A percentile compares a stretch with the other conserved stretches of the same genome.
Evolutionary conservation across 2,888 invertebrate species (phyloP).

Genomic region (Heliconius sara): DNA sequence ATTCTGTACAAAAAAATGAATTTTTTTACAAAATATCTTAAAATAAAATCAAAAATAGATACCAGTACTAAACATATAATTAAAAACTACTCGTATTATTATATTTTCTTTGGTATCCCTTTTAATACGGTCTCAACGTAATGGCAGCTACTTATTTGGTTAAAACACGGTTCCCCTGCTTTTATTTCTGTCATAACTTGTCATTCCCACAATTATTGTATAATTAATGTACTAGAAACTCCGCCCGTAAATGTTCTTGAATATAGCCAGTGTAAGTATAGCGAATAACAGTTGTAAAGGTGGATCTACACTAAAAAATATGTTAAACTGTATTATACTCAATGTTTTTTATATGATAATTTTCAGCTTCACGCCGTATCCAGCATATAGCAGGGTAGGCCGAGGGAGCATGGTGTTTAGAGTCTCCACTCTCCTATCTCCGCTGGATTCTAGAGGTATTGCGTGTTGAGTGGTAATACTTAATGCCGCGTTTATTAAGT

Average conservation of each 20-base stretch:
- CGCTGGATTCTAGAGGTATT: no score
- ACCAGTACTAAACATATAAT: background rate
- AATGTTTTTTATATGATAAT: no score
- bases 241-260: slow-evolving; percentile 40
- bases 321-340: background rate
- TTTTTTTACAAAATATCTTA: background rate
- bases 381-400: no score
- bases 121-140: background rate
- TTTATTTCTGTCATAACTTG: slow-evolving; percentile 44
- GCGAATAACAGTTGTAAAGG: slow-evolving; percentile 6
- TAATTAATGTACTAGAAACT: slow-evolving; percentile 45
- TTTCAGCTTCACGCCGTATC: no score
- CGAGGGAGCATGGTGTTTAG: no score
- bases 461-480: no score
- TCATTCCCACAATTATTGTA: slow-evolving; percentile 42
- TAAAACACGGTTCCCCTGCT: slow-evolving; percentile 27
- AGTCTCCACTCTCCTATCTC: no score
- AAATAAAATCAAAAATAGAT: background rate
- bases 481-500: no score
- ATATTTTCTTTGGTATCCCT: background rate
- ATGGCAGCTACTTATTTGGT: slow-evolving; percentile 10
- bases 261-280: slow-evolving; percentile 11
- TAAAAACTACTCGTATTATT: no score
- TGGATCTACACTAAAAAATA: background rate
- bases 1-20: background rate